A percentile compares a stretch with the other conserved stretches of the same genome.
Conservation (phyloP, 2,797 vertebrate genomes). For the Sebastes melanostomus region DNA sequence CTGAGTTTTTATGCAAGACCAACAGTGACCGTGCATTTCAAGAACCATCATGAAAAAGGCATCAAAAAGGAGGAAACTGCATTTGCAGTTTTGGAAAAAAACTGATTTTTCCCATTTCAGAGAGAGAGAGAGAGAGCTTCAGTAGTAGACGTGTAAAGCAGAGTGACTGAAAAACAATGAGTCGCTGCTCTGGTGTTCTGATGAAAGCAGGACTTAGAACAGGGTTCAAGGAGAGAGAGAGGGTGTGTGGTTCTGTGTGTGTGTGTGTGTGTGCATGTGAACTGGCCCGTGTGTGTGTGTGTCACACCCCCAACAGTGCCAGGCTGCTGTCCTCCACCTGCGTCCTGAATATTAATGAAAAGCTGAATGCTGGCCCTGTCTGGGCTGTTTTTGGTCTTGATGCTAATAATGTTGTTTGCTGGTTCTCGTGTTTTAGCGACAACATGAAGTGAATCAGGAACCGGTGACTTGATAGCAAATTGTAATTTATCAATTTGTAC, state of each 20-base stretch:
- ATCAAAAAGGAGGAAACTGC: not conserved
- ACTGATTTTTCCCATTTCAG: not conserved
- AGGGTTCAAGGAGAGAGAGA: constrained; percentile 35
- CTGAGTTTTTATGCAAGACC: not conserved
- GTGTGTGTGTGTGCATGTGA: not conserved
- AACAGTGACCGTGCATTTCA: not conserved
- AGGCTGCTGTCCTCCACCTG: constrained; percentile 60
- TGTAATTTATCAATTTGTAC: not conserved
- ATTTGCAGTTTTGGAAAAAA: not conserved
- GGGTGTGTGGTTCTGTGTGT: not conserved
- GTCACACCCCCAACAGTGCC: constrained; percentile 37
- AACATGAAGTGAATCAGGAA: not conserved
- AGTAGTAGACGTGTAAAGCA: not conserved
- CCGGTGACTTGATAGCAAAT: not conserved
- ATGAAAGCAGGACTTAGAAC: constrained; percentile 30
- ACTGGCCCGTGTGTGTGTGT: constrained; percentile 1
- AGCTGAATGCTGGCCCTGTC: constrained; percentile 27
- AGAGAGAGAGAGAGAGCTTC: not conserved
- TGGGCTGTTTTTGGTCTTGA: constrained; percentile 8
- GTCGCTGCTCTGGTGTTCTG: constrained; percentile 4
- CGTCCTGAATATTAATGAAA: constrained; percentile 59
- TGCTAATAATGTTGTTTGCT: constrained; percentile 15
- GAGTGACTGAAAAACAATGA: not conserved
- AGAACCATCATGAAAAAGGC: too few species aligned
- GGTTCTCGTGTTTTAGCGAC: not conserved